Evolutionary conservation across 1,140 invertebrate genomes (phyloP), one percentile per base, ranked within the genome.

Genomic region (Rhyzopertha dominica): DNA sequence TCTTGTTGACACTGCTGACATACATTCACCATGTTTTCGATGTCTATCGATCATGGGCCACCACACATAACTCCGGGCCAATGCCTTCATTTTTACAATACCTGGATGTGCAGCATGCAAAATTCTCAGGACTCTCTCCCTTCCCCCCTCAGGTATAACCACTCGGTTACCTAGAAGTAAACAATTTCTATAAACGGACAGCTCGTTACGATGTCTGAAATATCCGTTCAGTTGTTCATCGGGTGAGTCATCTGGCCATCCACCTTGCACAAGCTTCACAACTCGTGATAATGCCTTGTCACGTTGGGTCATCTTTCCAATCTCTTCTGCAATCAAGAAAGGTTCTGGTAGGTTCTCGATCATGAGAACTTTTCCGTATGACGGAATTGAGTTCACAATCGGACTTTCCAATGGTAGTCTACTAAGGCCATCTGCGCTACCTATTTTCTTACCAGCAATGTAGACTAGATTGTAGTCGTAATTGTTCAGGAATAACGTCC

Each of bases 31-130:
- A 30, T 29, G 18, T 35, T 24, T 32, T 44, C 26, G 10, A 53
- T 53, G 13, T 49, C 32, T 36, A 48, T 73, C 67, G 1, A 76
- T 58, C 5, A 59, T 53, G 19, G 63, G 63, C 72, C 71, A 76
- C 59, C 62, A 76, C 1, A 70, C 50, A 38, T 67, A 66, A 2
- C 43, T 55, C 0, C 72, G 43, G 4, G 71, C 65, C 4, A 65
- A 26, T 5, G 38, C 20, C 45, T 74, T 74, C 54, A 70, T 72
- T 32, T 66, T 57, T 3, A 66, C 57, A 4, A 72, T 67, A 1
- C 73, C 69, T 23, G 63, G 50, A 51, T 75, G 70, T 30, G 20
- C 53, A 1, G 30, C 26, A 53, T 74, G 72, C 18, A 75, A 56
- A 32, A 61, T 51, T 12, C 56, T 14, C n/a, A 70, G 43, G 31